Evolutionary conservation across 2,888 invertebrate genomes (phyloP).

Genomic region (Choristoneura rosaceana): DNA sequence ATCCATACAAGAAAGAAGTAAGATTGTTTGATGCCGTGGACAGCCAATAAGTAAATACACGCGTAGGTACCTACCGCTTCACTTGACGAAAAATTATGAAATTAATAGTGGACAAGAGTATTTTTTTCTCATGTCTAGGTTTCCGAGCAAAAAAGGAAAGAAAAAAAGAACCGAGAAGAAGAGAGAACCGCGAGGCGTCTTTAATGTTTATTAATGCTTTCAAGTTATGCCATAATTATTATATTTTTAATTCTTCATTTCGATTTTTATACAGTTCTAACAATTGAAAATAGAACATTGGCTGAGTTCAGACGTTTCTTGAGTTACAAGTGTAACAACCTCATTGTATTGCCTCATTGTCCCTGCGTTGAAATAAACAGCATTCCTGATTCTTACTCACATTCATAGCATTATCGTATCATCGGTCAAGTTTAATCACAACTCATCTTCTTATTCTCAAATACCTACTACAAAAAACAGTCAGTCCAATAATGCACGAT

Average conservation of each 20-base stretch:
- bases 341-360: neutral
- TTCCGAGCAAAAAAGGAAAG: too few species aligned
- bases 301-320: neutral
- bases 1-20: too few species aligned
- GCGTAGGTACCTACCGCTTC: too few species aligned
- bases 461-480: neutral
- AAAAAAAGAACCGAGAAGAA: too few species aligned
- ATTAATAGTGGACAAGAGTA: too few species aligned
- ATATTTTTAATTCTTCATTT: neutral
- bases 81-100: too few species aligned
- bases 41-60: too few species aligned
- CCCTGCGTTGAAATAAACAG: neutral
- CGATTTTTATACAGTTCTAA: neutral
- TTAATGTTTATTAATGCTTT: neutral
- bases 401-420: neutral
- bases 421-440: neutral
- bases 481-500: neutral
- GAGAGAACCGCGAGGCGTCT: too few species aligned
- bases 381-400: constrained; percentile 7
- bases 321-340: neutral
- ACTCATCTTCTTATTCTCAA: neutral
- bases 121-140: too few species aligned
- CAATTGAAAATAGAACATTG: neutral
- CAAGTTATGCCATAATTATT: neutral
- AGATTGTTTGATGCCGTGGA: too few species aligned